Percentiles rank a stretch among this genome's conserved stretches.
These are phyloP conservation scores for Oxyteleia sp. DNA, from an alignment of 2,888 invertebrate genomes.

Conservation along the genomic window DNA sequence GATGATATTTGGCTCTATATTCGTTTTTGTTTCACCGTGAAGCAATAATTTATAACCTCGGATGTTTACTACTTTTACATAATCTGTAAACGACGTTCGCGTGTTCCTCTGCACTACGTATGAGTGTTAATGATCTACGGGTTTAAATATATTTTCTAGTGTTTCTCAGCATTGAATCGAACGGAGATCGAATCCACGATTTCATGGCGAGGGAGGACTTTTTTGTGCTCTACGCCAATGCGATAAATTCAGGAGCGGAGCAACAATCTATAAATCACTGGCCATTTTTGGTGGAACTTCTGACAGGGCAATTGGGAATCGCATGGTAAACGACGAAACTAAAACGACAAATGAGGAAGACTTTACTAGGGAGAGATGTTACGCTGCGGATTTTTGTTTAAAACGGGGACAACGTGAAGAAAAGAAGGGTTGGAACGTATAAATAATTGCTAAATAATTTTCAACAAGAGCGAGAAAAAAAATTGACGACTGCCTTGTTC, in stretches of 20 bases:
- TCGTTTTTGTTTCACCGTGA: slow-evolving; percentile 11
- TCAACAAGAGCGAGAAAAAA: no score
- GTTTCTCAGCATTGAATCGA: slow-evolving; percentile 27
- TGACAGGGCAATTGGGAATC: slow-evolving; percentile 86
- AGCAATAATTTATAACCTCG: slow-evolving; percentile 24
- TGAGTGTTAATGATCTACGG: slow-evolving; percentile 31
- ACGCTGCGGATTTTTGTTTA: not conserved
- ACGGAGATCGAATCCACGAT: slow-evolving; percentile 49
- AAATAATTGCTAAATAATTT: no score
- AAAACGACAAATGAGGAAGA: slow-evolving; percentile 66
- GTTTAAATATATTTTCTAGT: slow-evolving; percentile 18
- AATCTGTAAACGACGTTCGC: slow-evolving; percentile 20
- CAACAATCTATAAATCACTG: slow-evolving; percentile 82
- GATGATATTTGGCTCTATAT: slow-evolving; percentile 1
- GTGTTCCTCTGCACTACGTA: slow-evolving; percentile 8
- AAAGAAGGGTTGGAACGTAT: no score
- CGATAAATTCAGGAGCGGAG: slow-evolving; percentile 75
- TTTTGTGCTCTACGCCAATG: slow-evolving; percentile 78
- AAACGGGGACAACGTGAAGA: not conserved
- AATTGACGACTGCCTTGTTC: no score
- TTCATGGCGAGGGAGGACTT: slow-evolving; percentile 65
- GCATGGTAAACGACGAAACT: slow-evolving; percentile 83
- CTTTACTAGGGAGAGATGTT: slow-evolving; percentile 16
- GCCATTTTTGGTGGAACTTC: slow-evolving; percentile 85
- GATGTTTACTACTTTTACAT: slow-evolving; percentile 39